Evolutionary conservation across 2,888 invertebrate species (phyloP).

Genomic region (Holacanthella duospinosa): DNA sequence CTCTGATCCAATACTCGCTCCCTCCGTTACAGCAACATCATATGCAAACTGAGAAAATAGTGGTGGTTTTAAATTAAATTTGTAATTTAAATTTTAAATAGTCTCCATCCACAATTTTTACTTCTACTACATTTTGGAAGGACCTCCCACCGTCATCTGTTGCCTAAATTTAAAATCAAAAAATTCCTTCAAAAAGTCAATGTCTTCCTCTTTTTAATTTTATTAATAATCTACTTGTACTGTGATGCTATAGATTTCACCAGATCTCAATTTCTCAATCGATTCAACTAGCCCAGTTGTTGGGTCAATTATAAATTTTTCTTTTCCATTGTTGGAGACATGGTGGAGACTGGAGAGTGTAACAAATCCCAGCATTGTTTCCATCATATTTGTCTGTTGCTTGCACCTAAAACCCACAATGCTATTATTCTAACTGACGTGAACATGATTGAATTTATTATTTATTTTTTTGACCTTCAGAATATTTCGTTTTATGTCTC

Average conservation of each 20-base stretch:
- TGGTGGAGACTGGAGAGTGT: conserved; percentile 81
- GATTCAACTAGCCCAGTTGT: conserved; percentile 63
- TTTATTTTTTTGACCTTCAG: conserved; percentile 55
- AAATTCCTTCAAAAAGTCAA: too few species aligned
- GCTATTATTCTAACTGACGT: too few species aligned
- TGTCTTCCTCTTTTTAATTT: too few species aligned
- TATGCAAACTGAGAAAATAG: conserved; percentile 70
- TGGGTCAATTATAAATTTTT: conserved; percentile 73
- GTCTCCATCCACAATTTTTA: conserved; percentile 70
- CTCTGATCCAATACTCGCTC: conserved; percentile 56
- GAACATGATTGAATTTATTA: too few species aligned
- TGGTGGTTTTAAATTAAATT: conserved; percentile 70
- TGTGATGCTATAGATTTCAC: conserved; percentile 80
- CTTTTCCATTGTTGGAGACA: conserved; percentile 78
- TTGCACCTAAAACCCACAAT: too few species aligned
- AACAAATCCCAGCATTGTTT: conserved; percentile 67
- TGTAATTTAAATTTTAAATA: too few species aligned
- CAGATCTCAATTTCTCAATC: conserved; percentile 67
- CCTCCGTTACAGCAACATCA: conserved; percentile 78
- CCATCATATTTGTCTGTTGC: conserved; percentile 79
- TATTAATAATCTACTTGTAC: conserved; percentile 57
- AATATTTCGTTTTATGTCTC: conserved; percentile 56
- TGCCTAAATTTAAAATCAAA: conserved; percentile 42
- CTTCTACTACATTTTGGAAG: conserved; percentile 75
- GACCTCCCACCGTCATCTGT: conserved; percentile 67